Evolutionary conservation across 2,797 vertebrate genomes (phyloP).

Genomic region (Pyrocephalus nanus): DNA sequence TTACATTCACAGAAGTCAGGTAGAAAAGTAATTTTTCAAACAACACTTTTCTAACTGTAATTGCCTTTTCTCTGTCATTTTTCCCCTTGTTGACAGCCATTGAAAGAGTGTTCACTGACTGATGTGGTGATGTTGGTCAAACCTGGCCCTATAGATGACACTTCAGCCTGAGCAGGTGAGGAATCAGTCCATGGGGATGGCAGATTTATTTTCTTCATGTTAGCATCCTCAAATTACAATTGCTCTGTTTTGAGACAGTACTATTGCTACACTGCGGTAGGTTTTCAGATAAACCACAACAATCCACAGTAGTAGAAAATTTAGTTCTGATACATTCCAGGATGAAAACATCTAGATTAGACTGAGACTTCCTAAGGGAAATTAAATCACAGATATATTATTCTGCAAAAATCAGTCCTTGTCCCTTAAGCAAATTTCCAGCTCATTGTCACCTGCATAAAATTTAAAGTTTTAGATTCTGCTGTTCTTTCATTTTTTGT

Average conservation of each 20-base stretch:
- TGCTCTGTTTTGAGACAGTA: neutral
- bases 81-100: neutral
- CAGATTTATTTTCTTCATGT: neutral
- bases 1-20: neutral
- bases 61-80: constrained; percentile 47
- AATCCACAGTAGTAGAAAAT: neutral
- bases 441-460: neutral
- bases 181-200: neutral
- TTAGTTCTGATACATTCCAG: neutral
- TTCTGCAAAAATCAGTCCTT: neutral
- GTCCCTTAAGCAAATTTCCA: neutral
- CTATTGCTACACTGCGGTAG: neutral
- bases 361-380: neutral
- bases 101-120: constrained; percentile 2
- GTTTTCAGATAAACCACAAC: neutral
- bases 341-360: neutral
- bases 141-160: neutral
- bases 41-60: constrained; percentile 15
- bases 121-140: neutral
- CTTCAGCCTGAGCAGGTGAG: neutral
- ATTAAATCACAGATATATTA: neutral
- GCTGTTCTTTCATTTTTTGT: no score
- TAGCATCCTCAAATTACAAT: neutral
- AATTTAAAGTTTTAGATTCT: neutral
- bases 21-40: constrained; percentile 38